Evolutionary conservation across 1,140 invertebrate species (phyloP).

Genomic region (Bombus picipes): DNA sequence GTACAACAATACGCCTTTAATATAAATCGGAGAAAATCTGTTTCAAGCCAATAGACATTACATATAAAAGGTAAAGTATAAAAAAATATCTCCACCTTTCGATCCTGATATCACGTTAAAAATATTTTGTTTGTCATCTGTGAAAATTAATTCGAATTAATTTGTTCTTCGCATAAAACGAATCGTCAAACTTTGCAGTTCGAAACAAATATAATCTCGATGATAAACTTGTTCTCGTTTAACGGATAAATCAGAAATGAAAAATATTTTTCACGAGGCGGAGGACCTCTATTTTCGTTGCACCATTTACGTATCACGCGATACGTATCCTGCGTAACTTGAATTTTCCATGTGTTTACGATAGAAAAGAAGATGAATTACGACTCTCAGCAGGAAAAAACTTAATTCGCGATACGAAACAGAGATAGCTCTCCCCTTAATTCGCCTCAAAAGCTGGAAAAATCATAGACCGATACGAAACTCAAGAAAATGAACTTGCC

Average conservation of each 20-base stretch:
- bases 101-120: too few species aligned
- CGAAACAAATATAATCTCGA: not conserved
- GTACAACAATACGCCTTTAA: not conserved
- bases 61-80: not conserved
- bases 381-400: not conserved
- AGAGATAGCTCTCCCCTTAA: too few species aligned
- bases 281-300: not conserved
- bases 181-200: not conserved
- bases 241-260: not conserved
- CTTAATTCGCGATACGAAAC: not conserved
- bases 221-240: not conserved
- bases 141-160: not conserved
- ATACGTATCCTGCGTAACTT: too few species aligned
- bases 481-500: constrained; percentile 5
- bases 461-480: constrained; percentile 22
- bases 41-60: not conserved
- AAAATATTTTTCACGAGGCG: not conserved
- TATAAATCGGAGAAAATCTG: not conserved
- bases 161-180: not conserved
- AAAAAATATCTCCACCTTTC: not conserved
- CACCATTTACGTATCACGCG: not conserved
- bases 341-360: too few species aligned
- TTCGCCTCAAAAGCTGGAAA: constrained; percentile 1
- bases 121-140: accelerated
- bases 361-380: too few species aligned